Percentiles rank a stretch among this genome's conserved stretches.
Evolutionary conservation across 2,113 vertebrate genomes (phyloP).

Genomic region (Ondatra zibethicus): DNA sequence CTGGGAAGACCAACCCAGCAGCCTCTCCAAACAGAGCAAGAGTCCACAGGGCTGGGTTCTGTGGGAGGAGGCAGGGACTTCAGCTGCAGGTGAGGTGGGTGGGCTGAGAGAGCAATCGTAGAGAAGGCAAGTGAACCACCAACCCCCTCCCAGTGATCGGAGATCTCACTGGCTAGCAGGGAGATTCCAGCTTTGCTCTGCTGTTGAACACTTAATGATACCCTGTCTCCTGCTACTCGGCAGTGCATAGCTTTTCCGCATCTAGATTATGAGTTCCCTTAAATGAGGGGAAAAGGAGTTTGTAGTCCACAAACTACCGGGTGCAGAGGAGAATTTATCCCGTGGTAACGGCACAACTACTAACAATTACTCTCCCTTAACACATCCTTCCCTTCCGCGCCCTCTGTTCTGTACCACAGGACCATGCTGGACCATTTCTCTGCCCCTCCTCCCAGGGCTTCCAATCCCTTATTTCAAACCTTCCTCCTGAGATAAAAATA

Average conservation of each 20-base stretch:
- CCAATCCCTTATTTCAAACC: not conserved
- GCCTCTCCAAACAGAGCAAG: not conserved
- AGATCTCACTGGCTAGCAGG: not conserved
- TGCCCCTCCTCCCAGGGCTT: not conserved
- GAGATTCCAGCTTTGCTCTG: not conserved
- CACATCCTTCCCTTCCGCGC: not conserved
- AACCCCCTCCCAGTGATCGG: not conserved
- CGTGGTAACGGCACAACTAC: not conserved
- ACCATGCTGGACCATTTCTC: accelerated
- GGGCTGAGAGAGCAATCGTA: not conserved
- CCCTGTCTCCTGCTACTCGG: not conserved
- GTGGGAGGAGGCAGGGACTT: not conserved
- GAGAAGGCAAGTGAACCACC: not conserved
- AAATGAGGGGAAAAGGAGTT: not conserved
- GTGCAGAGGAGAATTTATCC: not conserved
- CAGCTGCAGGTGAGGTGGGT: not conserved
- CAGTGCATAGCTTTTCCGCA: not conserved
- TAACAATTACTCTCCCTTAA: not conserved
- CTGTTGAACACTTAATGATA: not conserved
- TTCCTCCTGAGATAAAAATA: not conserved
- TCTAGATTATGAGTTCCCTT: slow-evolving; percentile 6
- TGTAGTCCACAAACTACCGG: not conserved
- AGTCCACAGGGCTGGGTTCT: not conserved
- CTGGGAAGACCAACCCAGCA: not conserved
- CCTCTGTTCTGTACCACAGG: not conserved